These are phyloP conservation scores for Helleia helle DNA, from an alignment of 2,888 invertebrate genomes.

Conservation along the genomic window DNA sequence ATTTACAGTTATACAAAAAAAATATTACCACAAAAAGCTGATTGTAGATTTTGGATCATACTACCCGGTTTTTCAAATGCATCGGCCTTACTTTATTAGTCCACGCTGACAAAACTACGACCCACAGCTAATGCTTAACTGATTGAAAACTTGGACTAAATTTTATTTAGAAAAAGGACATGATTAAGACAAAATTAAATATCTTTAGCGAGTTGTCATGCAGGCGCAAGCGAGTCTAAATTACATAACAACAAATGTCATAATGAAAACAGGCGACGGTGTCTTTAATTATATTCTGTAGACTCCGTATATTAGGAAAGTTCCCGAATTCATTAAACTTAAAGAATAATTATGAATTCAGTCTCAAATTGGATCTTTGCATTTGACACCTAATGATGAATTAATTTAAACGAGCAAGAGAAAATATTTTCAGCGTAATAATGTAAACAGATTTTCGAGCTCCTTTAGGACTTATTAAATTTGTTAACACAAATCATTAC, in stretches of 20 bases:
- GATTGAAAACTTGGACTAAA: too few relatives aligned
- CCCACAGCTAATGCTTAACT: too few relatives aligned
- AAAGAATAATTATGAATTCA: conserved; percentile 10
- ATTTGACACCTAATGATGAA: conserved; percentile 8
- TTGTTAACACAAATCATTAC: too few relatives aligned
- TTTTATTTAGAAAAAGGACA: background rate
- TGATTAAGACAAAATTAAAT: background rate
- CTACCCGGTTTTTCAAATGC: too few relatives aligned
- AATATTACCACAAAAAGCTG: too few relatives aligned
- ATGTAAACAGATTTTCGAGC: too few relatives aligned
- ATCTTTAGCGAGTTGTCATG: conserved; percentile 1
- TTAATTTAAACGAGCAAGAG: background rate
- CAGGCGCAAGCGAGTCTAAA: too few relatives aligned
- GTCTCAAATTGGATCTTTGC: conserved; percentile 7
- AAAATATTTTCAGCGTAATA: background rate
- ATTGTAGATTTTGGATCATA: too few relatives aligned
- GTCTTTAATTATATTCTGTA: conserved; percentile 9
- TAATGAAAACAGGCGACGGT: conserved; percentile 8
- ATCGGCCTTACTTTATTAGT: too few relatives aligned
- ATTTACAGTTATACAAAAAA: too few relatives aligned
- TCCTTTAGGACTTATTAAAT: too few relatives aligned
- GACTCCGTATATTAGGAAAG: conserved; percentile 6
- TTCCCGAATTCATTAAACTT: conserved; percentile 10
- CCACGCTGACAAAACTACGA: too few relatives aligned
- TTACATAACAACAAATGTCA: conserved; percentile 6